These are phyloP conservation scores for Siderastrea radians DNA, from an alignment of 92 coral and sea anemone genomes.

Conservation along the genomic window DNA sequence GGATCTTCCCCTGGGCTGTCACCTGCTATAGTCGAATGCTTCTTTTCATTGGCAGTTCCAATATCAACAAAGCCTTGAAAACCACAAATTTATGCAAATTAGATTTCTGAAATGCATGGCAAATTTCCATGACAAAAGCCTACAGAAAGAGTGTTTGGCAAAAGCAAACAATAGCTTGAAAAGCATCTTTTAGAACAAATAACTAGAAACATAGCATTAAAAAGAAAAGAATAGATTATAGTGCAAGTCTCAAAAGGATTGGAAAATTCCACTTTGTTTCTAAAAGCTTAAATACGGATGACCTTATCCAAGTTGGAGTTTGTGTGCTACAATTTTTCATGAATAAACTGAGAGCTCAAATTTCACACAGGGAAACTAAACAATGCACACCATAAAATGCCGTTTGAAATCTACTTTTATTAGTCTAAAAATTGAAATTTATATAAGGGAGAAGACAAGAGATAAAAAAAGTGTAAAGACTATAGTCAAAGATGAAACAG, in stretches of 20 bases:
- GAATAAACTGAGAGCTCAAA: not conserved
- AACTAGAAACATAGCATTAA: slow-evolving; percentile 2
- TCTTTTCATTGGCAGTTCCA: slow-evolving; percentile 68
- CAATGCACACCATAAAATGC: not conserved
- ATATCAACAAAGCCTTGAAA: slow-evolving; percentile 61
- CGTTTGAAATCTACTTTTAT: not conserved
- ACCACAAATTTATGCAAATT: slow-evolving; percentile 82
- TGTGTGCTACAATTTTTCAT: not conserved
- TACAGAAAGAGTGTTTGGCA: slow-evolving; percentile 33
- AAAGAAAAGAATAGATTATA: not conserved
- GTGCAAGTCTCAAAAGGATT: not conserved
- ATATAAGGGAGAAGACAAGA: not conserved
- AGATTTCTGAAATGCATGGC: slow-evolving; percentile 72
- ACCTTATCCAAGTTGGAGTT: not conserved
- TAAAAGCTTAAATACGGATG: not conserved
- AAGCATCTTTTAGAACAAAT: slow-evolving; percentile 21
- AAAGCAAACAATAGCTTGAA: slow-evolving; percentile 46
- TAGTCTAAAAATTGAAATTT: not conserved
- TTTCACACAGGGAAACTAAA: not conserved
- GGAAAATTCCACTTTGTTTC: not conserved
- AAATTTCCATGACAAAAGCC: slow-evolving; percentile 85
- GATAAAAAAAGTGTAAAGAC: not conserved
- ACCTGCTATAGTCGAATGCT: slow-evolving; percentile 78
- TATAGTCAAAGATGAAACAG: too few relatives aligned
- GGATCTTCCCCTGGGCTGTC: slow-evolving; percentile 71